These are phyloP conservation scores for Poecilia wingei DNA, from an alignment of 2,797 vertebrate genomes.

Conservation along the genomic window DNA sequence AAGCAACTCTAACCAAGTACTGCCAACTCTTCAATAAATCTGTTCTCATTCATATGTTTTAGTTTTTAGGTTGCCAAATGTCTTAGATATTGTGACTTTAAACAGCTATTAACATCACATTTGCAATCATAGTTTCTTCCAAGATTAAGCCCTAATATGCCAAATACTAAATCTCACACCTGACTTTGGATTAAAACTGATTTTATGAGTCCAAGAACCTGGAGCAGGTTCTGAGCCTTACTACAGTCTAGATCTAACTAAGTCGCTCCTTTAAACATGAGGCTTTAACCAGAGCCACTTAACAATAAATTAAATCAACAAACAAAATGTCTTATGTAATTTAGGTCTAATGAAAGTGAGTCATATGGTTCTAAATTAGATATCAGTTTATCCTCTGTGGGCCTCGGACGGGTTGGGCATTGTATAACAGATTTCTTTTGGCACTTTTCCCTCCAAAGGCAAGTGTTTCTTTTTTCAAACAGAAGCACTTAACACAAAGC, in stretches of 20 bases:
- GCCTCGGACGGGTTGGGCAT: not conserved
- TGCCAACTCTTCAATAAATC: not conserved
- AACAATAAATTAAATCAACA: not conserved
- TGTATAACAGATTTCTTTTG: not conserved
- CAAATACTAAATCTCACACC: not conserved
- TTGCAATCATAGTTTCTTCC: not conserved
- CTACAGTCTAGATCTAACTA: not conserved
- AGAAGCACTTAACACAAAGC: not conserved
- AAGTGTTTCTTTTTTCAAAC: constrained; percentile 14
- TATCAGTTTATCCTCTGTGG: not conserved
- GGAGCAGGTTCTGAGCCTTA: not conserved
- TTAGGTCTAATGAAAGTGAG: not conserved
- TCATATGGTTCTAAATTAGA: not conserved
- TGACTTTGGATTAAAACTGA: not conserved
- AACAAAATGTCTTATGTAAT: not conserved
- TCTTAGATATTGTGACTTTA: not conserved
- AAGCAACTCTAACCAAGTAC: not conserved
- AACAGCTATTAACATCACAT: not conserved
- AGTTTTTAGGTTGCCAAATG: not conserved
- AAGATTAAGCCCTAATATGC: not conserved
- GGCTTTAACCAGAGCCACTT: not conserved
- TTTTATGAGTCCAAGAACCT: not conserved
- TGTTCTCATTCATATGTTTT: not conserved
- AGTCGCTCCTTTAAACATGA: not conserved
- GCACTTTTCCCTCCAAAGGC: not conserved